These are phyloP conservation scores for Bos javanicus DNA, from an alignment of 2,113 vertebrate species.

Conservation along the genomic window DNA sequence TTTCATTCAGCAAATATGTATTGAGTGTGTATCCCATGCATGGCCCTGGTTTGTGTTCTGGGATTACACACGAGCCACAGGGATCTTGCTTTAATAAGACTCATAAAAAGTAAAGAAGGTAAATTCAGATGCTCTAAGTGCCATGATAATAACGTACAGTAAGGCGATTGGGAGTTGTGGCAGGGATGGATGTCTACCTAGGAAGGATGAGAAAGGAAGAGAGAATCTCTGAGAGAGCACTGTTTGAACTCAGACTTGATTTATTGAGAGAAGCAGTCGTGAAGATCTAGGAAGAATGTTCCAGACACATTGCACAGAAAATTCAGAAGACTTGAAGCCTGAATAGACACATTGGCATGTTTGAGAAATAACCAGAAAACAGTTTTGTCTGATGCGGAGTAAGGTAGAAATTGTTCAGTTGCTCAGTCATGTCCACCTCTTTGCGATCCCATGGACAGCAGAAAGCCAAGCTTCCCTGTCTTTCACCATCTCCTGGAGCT, in stretches of 20 bases:
- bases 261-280: background rate
- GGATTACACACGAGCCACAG: background rate
- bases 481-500: background rate
- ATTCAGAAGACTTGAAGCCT: background rate
- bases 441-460: background rate
- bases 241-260: background rate
- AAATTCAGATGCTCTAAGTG: background rate
- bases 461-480: background rate
- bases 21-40: background rate
- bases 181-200: too few species aligned
- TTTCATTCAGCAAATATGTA: background rate
- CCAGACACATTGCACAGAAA: background rate
- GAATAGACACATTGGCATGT: background rate
- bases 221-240: background rate
- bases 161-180: background rate
- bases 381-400: background rate
- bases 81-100: background rate
- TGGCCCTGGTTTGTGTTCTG: background rate
- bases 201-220: background rate
- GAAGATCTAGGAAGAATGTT: background rate
- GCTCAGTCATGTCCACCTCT: background rate
- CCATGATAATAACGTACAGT: background rate
- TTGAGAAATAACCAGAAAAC: background rate
- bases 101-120: background rate
- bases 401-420: background rate